Conservation (phyloP, 2,113 vertebrate species). For the Tapirus terrestris region DNA sequence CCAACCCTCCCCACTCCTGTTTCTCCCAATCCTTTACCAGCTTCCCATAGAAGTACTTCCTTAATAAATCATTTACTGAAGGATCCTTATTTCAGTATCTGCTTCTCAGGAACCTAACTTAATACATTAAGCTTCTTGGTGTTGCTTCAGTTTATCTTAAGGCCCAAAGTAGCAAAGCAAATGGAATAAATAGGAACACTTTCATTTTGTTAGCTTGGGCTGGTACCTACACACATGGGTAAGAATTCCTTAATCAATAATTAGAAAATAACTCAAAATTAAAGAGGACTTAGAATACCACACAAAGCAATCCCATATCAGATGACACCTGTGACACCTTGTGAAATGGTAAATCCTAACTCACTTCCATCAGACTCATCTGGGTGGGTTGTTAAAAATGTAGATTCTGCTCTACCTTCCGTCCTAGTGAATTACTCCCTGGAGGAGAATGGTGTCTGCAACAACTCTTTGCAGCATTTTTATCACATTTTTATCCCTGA, state of each 20-base stretch:
- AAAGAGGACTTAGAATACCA: neutral
- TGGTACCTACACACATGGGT: neutral
- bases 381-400: neutral
- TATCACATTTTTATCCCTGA: neutral
- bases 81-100: neutral
- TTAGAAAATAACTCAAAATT: neutral
- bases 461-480: neutral
- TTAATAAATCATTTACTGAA: neutral
- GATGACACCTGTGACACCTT: neutral
- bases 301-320: neutral
- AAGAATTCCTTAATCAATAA: neutral
- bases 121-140: neutral
- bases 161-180: neutral
- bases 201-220: neutral
- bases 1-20: neutral
- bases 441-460: neutral
- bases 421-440: neutral
- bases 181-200: neutral
- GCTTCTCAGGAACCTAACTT: neutral
- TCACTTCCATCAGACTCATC: neutral
- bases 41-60: neutral
- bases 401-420: neutral
- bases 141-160: neutral
- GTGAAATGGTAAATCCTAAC: neutral
- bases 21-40: neutral